Percentiles rank a stretch among this genome's conserved stretches.
Conservation (phyloP, 2,797 vertebrate species). For the Thamnophis elegans region DNA sequence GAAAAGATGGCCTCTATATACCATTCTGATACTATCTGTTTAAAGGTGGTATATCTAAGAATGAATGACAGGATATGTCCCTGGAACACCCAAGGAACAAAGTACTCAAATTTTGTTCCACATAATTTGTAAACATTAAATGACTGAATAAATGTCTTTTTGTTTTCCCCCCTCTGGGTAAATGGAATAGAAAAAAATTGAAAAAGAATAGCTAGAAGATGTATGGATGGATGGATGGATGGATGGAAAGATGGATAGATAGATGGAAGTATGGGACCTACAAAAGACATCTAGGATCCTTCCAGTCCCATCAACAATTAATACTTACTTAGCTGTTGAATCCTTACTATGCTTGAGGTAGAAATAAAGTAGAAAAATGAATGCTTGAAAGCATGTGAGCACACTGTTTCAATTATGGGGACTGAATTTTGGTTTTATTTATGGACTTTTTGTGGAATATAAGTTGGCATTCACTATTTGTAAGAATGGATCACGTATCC, state of each 20-base stretch:
- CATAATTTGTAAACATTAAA: background rate
- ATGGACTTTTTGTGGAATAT: background rate
- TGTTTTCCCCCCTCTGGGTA: background rate
- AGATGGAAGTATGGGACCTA: background rate
- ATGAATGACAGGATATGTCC: background rate
- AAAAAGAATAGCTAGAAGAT: background rate
- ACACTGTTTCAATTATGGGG: background rate
- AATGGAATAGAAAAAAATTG: background rate
- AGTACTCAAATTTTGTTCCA: background rate
- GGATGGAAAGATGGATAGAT: too few relatives aligned
- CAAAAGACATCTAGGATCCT: background rate
- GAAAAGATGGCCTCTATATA: background rate
- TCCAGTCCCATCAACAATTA: background rate
- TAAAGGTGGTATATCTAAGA: background rate
- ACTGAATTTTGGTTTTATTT: background rate
- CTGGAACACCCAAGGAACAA: background rate
- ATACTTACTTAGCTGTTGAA: background rate
- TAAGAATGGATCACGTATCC: background rate
- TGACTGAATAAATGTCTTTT: background rate
- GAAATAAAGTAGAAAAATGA: background rate
- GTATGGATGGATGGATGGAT: background rate
- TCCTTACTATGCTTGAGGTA: background rate
- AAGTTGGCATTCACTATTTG: background rate
- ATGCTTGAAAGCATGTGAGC: background rate
- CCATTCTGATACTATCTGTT: background rate